Conservation (phyloP, 2,888 invertebrate genomes). For the Eumerus sabulonum region DNA sequence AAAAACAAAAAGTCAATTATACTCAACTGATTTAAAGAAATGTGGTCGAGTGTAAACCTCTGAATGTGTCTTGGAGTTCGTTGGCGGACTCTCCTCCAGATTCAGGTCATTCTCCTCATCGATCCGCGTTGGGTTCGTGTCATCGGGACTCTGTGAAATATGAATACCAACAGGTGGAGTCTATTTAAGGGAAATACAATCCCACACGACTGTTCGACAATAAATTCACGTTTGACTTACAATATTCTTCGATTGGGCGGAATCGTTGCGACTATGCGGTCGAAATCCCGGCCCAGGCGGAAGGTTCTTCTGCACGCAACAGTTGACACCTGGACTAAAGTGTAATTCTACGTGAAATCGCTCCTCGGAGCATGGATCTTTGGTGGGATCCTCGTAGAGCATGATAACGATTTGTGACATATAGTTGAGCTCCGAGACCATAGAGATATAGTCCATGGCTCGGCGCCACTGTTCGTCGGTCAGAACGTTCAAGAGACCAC, state of each 20-base stretch:
- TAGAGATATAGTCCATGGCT: conserved; percentile 98
- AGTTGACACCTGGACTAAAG: conserved; percentile 98
- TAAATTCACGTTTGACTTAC: conserved; percentile 76
- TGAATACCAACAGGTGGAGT: conserved; percentile 65
- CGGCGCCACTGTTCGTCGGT: conserved; percentile 98
- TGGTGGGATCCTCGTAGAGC: conserved; percentile 99
- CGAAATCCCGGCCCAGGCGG: conserved; percentile 96
- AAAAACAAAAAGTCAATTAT: background rate
- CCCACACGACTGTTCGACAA: conserved; percentile 34
- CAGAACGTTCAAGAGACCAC: conserved; percentile 91
- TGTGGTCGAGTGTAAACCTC: conserved; percentile 67
- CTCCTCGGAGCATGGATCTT: conserved; percentile 94
- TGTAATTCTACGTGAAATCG: conserved; percentile 99
- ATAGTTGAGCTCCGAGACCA: conserved; percentile 98
- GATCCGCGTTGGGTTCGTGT: conserved; percentile 84
- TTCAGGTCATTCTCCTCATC: conserved; percentile 85
- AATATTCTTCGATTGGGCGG: conserved; percentile 82
- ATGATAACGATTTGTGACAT: conserved; percentile 99
- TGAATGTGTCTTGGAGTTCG: conserved; percentile 63
- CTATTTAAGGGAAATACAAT: conserved; percentile 55
- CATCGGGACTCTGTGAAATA: conserved; percentile 82
- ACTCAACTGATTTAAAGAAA: background rate
- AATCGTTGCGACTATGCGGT: conserved; percentile 93
- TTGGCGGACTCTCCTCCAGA: conserved; percentile 72
- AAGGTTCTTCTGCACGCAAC: conserved; percentile 95